Evolutionary conservation across 2,888 invertebrate species (phyloP).

Genomic region (Taphrorychus bicolor): DNA sequence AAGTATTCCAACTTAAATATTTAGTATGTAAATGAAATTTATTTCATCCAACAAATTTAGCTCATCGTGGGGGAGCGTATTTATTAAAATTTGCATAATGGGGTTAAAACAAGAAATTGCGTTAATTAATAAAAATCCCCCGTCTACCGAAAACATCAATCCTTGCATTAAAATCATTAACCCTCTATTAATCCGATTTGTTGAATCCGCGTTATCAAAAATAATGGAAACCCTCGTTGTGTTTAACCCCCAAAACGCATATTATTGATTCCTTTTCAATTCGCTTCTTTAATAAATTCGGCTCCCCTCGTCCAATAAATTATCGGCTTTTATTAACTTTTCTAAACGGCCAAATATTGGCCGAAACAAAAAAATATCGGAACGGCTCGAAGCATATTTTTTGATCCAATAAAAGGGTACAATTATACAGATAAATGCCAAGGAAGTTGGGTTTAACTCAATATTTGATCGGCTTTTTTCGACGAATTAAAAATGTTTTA

Average conservation of each 20-base stretch:
- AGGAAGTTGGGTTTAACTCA: not conserved
- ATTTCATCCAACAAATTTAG: not conserved
- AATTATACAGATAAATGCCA: not conserved
- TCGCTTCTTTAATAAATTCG: constrained; percentile 25
- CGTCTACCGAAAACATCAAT: constrained; percentile 1
- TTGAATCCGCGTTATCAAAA: constrained; percentile 22
- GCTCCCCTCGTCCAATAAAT: constrained; percentile 23
- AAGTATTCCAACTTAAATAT: constrained; percentile 4
- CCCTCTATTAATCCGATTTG: constrained; percentile 19
- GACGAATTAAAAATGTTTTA: not conserved
- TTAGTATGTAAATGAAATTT: constrained; percentile 6
- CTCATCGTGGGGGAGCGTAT: not conserved
- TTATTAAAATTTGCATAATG: constrained; percentile 3
- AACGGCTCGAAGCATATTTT: constrained; percentile 9
- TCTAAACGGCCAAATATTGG: constrained; percentile 26
- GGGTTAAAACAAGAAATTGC: constrained; percentile 6
- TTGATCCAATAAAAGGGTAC: constrained; percentile 8
- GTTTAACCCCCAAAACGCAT: constrained; percentile 29
- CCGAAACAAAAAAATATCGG: constrained; percentile 9
- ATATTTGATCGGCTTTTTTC: not conserved
- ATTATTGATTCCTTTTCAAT: constrained; percentile 29
- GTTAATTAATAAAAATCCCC: constrained; percentile 6
- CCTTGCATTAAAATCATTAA: constrained; percentile 11
- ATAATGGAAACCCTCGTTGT: constrained; percentile 24
- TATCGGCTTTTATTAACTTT: constrained; percentile 32